These are phyloP conservation scores for Gobionotothen gibberifrons DNA, from an alignment of 2,797 vertebrate species.

Conservation along the genomic window DNA sequence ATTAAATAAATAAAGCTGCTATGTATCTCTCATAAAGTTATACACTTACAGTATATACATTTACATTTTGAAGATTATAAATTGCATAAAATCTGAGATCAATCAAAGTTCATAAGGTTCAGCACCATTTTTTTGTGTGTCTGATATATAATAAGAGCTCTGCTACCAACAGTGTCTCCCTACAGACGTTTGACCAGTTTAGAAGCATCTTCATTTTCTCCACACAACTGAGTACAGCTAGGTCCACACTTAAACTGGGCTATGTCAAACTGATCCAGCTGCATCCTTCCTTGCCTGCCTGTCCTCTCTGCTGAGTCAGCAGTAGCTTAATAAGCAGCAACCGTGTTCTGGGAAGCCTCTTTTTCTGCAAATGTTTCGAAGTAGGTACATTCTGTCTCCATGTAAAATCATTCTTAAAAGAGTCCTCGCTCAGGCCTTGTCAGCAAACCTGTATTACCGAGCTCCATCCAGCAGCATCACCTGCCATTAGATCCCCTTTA, in stretches of 20 bases:
- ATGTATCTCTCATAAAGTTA: neutral
- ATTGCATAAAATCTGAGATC: neutral
- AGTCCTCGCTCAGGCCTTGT: neutral
- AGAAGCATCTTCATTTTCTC: neutral
- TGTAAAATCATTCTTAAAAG: neutral
- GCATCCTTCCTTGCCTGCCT: constrained; percentile 6
- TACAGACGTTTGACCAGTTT: neutral
- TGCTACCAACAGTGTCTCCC: neutral
- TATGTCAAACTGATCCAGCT: constrained; percentile 4
- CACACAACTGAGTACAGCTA: neutral
- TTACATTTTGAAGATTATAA: neutral
- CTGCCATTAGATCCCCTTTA: neutral
- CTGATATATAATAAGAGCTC: neutral
- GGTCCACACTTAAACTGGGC: neutral
- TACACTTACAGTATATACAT: neutral
- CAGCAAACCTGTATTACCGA: neutral
- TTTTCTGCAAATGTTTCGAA: neutral
- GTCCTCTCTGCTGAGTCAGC: constrained; percentile 9
- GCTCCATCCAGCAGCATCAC: neutral
- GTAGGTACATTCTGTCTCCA: neutral
- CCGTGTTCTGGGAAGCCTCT: neutral
- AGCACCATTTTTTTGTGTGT: no score
- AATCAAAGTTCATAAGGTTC: neutral
- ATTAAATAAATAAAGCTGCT: neutral
- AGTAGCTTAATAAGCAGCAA: neutral